Base-by-base conservation (phyloP, 2,888 invertebrate species). In the Drosophila cracens region DNA sequence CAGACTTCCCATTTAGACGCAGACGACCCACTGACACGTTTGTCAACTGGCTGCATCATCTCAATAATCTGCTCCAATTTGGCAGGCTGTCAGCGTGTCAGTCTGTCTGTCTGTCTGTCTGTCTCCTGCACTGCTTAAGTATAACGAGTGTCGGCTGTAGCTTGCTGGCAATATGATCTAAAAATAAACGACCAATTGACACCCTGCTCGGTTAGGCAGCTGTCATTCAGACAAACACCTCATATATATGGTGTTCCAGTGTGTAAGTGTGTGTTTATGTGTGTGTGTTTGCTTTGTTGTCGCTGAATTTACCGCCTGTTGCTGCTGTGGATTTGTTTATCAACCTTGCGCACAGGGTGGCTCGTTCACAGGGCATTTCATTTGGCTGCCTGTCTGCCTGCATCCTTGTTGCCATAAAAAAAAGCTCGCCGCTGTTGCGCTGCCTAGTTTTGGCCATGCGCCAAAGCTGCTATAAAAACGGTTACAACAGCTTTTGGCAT, bases 381-480 rank as follows among this genome's bases (percentile, higher is more conserved):
- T 29, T n/a, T n/a, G n/a, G 2, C 2, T 27, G 43, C 1, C 21
- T 21, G 46, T 8, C 8, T 18, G 58, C 34, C 52, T 68, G 66
- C 69, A 73, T 81, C 82, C 79, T 81, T 25, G 69, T 36, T 69
- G 69, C 82, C 49, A 81, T 81, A 81, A 71, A 72, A 34, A n/a
- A 56, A 56, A 81, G 81, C 81, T 81, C 31, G 2, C 21, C 46
- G 66, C 77, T 74, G 71, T 76, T 80, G 77, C 77, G 65, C 51
- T 53, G 51, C 51, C 56, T 76, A 48, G 51, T 68, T 68, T 74
- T 27, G 68, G 82, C n/a, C 81, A 81, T 81, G 81, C 81, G 81
- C 81, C 60, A 73, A 81, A 81, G 81, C 82, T 81, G 82, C 81
- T 53, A 81, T 81, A 81, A 81, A 68, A 58, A 34, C 60, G 58